These are phyloP conservation scores for Hylomyscus alleni DNA, from an alignment of 2,797 vertebrate species.

Conservation along the genomic window DNA sequence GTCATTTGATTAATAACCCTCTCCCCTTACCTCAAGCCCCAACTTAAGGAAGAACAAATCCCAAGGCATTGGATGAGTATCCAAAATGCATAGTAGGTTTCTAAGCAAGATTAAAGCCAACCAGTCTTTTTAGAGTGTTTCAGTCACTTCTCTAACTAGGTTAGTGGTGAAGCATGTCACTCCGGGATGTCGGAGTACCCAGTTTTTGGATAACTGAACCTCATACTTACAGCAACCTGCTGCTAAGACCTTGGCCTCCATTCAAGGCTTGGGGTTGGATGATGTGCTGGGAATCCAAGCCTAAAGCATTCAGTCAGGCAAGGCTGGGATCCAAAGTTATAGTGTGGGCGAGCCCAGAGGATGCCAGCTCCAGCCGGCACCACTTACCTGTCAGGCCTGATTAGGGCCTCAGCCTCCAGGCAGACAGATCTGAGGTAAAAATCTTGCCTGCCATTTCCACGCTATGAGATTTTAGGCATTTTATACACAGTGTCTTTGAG, in stretches of 20 bases:
- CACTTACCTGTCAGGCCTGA: not conserved
- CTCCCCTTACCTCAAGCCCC: not conserved
- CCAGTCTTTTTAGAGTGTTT: not conserved
- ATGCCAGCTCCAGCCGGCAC: not conserved
- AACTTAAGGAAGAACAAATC: constrained; percentile 11
- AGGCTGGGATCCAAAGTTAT: not conserved
- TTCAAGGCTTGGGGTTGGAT: not conserved
- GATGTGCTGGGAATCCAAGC: not conserved
- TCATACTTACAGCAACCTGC: not conserved
- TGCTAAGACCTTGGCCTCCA: not conserved
- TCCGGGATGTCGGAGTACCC: not conserved
- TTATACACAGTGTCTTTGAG: not conserved
- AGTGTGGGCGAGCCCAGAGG: not conserved
- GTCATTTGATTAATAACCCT: not conserved
- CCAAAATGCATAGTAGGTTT: not conserved
- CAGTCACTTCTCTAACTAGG: not conserved
- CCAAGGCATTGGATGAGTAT: not conserved
- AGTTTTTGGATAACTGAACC: not conserved
- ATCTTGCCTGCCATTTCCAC: not conserved
- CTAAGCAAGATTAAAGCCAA: constrained; percentile 11
- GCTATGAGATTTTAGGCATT: not conserved
- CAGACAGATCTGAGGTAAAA: not conserved
- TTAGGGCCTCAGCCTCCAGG: not conserved
- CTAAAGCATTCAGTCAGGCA: not conserved
- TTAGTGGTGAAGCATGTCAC: not conserved